A percentile compares a stretch with the other conserved stretches of the same genome.
Evolutionary conservation across 2,797 vertebrate species (phyloP).

Genomic region (Pyrocephalus nanus): DNA sequence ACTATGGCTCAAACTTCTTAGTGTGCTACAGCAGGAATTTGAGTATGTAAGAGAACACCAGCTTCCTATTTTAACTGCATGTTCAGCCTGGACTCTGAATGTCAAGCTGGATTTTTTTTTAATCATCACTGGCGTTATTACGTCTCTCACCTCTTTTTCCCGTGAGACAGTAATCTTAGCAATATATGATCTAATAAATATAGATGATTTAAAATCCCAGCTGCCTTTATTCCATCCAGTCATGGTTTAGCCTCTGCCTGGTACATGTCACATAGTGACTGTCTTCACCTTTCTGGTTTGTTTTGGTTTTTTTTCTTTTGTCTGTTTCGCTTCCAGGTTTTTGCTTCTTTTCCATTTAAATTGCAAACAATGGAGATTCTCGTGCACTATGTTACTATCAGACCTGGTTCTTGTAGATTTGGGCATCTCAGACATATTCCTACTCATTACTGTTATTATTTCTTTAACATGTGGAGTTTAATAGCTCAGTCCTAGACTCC

Average conservation of each 20-base stretch:
- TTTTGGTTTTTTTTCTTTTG: not conserved
- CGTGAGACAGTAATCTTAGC: constrained; percentile 46
- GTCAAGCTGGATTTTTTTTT: constrained; percentile 51
- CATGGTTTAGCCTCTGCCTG: not conserved
- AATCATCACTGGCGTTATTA: constrained; percentile 32
- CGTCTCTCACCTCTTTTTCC: constrained; percentile 24
- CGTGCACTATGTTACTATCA: not conserved
- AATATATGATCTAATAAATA: constrained; percentile 59
- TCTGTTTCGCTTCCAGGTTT: not conserved
- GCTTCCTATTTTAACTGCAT: constrained; percentile 20
- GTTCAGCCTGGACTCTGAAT: constrained; percentile 20
- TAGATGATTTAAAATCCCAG: constrained; percentile 38
- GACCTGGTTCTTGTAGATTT: not conserved
- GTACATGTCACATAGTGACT: not conserved
- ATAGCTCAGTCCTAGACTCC: not conserved
- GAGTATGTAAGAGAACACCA: constrained; percentile 10
- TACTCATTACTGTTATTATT: not conserved
- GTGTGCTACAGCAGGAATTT: not conserved
- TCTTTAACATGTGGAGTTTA: not conserved
- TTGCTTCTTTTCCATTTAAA: not conserved
- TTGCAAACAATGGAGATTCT: not conserved
- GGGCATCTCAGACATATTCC: not conserved
- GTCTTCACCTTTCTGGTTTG: not conserved
- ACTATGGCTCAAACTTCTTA: constrained; percentile 3
- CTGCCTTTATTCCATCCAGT: constrained; percentile 22